A percentile compares a stretch with the other conserved stretches of the same genome.
phyloP scores from a whole-genome alignment of 1,140 invertebrate species.

The Drosophila aff. region DNA sequence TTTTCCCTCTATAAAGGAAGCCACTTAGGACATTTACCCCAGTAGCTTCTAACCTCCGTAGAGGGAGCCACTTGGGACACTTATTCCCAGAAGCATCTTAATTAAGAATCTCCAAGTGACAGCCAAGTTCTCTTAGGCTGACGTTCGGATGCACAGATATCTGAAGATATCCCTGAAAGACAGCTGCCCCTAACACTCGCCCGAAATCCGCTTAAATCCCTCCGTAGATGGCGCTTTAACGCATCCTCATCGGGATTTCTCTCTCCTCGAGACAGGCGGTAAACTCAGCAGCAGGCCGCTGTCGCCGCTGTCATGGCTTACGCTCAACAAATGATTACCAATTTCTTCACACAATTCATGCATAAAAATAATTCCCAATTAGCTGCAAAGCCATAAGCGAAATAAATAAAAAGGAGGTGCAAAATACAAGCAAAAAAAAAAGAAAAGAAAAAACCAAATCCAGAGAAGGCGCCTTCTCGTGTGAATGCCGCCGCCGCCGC shows the following conservation, averaged over 20 bases:
- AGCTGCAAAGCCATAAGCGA: slow-evolving; percentile 62
- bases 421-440: slow-evolving; percentile 35
- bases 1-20: background rate
- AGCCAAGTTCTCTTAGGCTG: slow-evolving; percentile 7
- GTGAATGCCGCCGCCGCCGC: slow-evolving; percentile 37
- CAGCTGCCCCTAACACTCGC: slow-evolving; percentile 36
- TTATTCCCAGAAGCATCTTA: background rate
- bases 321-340: slow-evolving; percentile 73
- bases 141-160: slow-evolving; percentile 12
- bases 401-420: slow-evolving; percentile 52
- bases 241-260: slow-evolving; percentile 2
- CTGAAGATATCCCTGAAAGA: slow-evolving; percentile 1
- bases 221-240: slow-evolving; percentile 24
- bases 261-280: slow-evolving; percentile 6
- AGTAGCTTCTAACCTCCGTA: background rate
- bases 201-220: slow-evolving; percentile 25
- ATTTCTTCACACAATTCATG: slow-evolving; percentile 83
- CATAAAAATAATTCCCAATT: slow-evolving; percentile 84
- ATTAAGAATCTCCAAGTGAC: slow-evolving; percentile 8
- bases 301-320: slow-evolving; percentile 57
- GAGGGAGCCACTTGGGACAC: slow-evolving; percentile 16
- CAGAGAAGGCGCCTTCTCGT: slow-evolving; percentile 44
- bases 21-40: background rate
- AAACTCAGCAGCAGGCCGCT: slow-evolving; percentile 52
- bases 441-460: slow-evolving; percentile 15